Conservation (phyloP, 1,140 invertebrate species). For the Sinella curviseta region DNA sequence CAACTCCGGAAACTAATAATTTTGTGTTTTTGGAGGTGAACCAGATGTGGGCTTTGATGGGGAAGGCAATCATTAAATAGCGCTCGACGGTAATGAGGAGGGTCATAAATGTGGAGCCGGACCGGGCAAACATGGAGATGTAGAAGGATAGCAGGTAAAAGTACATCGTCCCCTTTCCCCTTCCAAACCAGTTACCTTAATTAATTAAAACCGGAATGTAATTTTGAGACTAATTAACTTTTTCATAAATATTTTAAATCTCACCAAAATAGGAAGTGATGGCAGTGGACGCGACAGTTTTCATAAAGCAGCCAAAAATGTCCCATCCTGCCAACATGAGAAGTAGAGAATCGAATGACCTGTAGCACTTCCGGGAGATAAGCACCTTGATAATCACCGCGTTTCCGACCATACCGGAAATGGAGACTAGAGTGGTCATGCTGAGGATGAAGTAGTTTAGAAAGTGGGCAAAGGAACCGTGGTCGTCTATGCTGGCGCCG, state of each 20-base stretch:
- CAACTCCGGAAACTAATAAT: neutral
- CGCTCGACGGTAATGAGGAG: neutral
- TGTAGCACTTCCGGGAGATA: neutral
- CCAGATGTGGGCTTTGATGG: neutral
- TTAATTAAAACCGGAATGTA: neutral
- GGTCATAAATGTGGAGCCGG: neutral
- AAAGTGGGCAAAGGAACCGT: too few species aligned
- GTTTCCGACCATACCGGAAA: too few species aligned
- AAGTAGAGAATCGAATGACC: neutral
- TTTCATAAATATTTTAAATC: neutral
- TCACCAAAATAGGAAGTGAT: neutral
- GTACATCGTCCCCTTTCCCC: neutral
- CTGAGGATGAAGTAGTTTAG: too few species aligned
- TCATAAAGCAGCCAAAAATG: neutral
- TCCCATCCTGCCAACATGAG: neutral
- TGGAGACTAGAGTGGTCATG: too few species aligned
- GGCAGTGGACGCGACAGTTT: neutral
- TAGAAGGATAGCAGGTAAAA: neutral
- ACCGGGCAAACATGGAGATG: neutral
- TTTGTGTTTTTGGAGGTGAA: neutral
- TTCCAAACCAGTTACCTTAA: neutral
- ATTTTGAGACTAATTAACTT: neutral
- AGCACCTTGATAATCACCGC: too few species aligned
- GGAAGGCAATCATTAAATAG: neutral
- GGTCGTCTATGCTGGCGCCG: too few species aligned